Base-by-base conservation (phyloP, 1,140 invertebrate genomes). In the Bombus soroeensis region DNA sequence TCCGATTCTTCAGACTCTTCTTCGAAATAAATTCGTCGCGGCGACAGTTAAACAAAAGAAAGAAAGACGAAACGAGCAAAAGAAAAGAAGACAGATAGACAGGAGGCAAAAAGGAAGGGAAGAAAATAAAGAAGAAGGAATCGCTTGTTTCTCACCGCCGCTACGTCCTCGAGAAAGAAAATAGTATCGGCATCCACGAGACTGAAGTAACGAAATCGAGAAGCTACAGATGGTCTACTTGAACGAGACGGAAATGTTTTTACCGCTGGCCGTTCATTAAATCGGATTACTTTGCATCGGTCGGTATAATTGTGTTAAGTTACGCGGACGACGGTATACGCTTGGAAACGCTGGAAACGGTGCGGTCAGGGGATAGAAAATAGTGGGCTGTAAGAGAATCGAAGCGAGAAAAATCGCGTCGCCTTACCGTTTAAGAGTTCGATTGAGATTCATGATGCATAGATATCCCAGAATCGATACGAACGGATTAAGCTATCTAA, bases 251-350 rank as follows among this genome's bases (percentile, higher is more conserved):
- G 81, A 70, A 78, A 87, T 74, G 66, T 68, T 90, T 87, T 84
- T 84, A 87, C 84, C 81, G 34, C 39, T 25, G 25, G 59, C 59
- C 81, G 78, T 90, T 85, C 85, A 70, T 89, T 84, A 89, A 89
- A 32, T 43, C 64, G n/a, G 62, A 81, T 90, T 85, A 76, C 70
- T 80, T 80, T 79, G 53, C 81, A 66, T 34, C 62, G 37, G 53
- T 22, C 47, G 47, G 47, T 53, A 53, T 53, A 53, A 53, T 53
- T 53, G 47, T 53, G 18, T 53, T 53, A 53, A 53, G 47, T 53
- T 53, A 53, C 47, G 18, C 18, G 47, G 18, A 22, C 47, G 47
- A 22, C 18, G 47, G 47, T 53, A 53, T 53, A 53, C 47, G 1
- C 47, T 53, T 53, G 47, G 47, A 22, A 53, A 53, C 18, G 47